Base-by-base conservation (phyloP, 1,140 invertebrate genomes). In the Tetramorium parvispinum region DNA sequence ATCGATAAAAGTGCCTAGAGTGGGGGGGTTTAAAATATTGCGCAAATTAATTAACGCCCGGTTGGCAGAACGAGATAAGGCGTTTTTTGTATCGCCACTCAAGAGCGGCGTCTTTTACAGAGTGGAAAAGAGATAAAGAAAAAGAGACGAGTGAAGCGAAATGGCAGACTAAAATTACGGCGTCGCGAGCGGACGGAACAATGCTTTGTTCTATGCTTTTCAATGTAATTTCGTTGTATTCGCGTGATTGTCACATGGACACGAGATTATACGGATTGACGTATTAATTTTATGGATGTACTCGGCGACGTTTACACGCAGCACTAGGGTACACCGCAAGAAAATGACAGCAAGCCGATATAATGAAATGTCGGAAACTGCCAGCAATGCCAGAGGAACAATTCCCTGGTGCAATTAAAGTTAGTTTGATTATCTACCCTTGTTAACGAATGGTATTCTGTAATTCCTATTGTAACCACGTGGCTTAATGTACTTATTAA, bases 291-390 rank as follows among this genome's bases (percentile, higher is more conserved):
- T 75, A 59, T 40, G 21, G n/a, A 75, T 24, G 32, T 57, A 73
- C 11, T 6, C 32, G 51, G 70, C 55, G 49, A 73, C 51, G n/a
- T 11, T 71, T 71, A 40, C 6, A 8, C 27, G 18, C 5, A 57
- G 51, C 13, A 21, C 0, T 37, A 21, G 18, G 10, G 27, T 24
- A 7, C 3, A 11, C 11, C n/a, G 13, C 32, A 59, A 75, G 71
- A 43, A 75, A 75, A 75, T 40, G 71, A 75, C n/a, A 75, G 43
- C 37, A 75, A n/a, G 21, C 53, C 11, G 53, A 24, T 40, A 18
- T 75, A 75, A 75, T 75, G 37, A 75, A 75, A 75, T 43, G 71
- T 75, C 53, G 59, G 71, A 75, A 75, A 59, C 71, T 40, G 53
- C 2, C 11, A 43, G n/a, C 65, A 16, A 59, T 6, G 37, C 6